These are phyloP conservation scores for Eugnorisma glareosa DNA, from an alignment of 2,888 invertebrate genomes.

Conservation along the genomic window DNA sequence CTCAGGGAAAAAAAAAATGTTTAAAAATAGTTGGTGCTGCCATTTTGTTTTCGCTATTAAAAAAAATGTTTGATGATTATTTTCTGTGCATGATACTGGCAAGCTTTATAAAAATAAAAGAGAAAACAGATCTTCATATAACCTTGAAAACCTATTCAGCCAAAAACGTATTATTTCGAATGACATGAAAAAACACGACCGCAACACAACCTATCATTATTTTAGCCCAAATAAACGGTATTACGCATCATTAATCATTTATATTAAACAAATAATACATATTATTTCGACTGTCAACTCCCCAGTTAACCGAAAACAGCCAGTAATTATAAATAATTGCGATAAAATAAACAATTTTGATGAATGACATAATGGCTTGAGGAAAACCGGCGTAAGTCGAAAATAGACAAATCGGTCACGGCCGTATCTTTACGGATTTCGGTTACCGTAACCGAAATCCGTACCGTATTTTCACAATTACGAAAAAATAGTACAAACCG, in stretches of 20 bases:
- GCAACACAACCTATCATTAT: conserved; percentile 14
- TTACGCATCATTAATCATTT: conserved; percentile 53
- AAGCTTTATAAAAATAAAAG: not conserved
- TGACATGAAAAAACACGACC: conserved; percentile 10
- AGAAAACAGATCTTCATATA: conserved; percentile 6
- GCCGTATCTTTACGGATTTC: conserved; percentile 32
- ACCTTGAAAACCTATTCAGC: not conserved
- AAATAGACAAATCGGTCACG: conserved; percentile 61
- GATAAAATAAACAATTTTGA: conserved; percentile 52
- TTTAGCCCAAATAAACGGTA: conserved; percentile 13
- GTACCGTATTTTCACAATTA: conserved; percentile 30
- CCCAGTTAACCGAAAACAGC: conserved; percentile 46
- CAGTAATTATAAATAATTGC: conserved; percentile 64
- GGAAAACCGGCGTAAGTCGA: conserved; percentile 31
- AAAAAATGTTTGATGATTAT: not conserved
- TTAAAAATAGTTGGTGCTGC: not conserved
- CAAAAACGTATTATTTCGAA: conserved; percentile 13
- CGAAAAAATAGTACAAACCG: conserved; percentile 28
- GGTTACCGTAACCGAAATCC: too few species aligned
- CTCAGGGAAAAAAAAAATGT: not conserved
- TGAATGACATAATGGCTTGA: conserved; percentile 45
- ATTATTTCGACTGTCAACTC: conserved; percentile 49
- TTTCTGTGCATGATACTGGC: not conserved
- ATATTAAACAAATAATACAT: conserved; percentile 41
- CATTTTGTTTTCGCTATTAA: not conserved